Evolutionary conservation across 2,113 vertebrate genomes (phyloP), one percentile per base, ranked within the genome.

Genomic region (Perccottus glenii): DNA sequence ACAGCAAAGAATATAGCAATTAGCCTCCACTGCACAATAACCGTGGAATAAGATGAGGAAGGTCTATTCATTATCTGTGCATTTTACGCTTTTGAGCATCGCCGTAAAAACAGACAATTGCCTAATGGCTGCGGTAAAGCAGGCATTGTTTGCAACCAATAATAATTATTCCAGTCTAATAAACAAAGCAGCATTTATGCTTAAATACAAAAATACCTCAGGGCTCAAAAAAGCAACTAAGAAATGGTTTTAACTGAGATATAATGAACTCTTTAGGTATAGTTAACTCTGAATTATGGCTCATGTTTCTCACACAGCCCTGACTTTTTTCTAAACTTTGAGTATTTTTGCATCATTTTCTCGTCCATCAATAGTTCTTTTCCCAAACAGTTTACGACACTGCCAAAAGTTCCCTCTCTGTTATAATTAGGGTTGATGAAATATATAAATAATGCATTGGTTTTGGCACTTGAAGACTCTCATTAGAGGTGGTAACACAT

Each of bases 151-250:
- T 76, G 75, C 43, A 81, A 70, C 71, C 19, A 27, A 27, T 64
- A 80, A 71, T 73, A 74, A 78, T 78, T 64, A 82, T 79, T 76
- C 70, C 65, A 78, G 40, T 16, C 71, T 51, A 59, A 74, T 82
- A 79, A 77, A 81, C 65, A 79, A 79, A 67, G 65, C 42, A 57
- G 65, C 11, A 47, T 70, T 82, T 74, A 73, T 58, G 55, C 56
- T 67, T 64, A 19, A 71, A 79, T 70, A 67, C 48, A 55, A 60
- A 43, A 60, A 67, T 48, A 59, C 72, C 60, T 73, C 57, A 3
- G 72, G 56, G 48, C 46, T 57, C 60, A 69, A 46, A 67, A 76
- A 66, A 58, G 63, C 46, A 78, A 84, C 81, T 68, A 70, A 62
- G 62, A 64, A 47, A 46, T 53, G 56, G 55, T 72, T 48, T 46